Evolutionary conservation across 2,797 vertebrate genomes (phyloP).

Genomic region (Morus bassanus): DNA sequence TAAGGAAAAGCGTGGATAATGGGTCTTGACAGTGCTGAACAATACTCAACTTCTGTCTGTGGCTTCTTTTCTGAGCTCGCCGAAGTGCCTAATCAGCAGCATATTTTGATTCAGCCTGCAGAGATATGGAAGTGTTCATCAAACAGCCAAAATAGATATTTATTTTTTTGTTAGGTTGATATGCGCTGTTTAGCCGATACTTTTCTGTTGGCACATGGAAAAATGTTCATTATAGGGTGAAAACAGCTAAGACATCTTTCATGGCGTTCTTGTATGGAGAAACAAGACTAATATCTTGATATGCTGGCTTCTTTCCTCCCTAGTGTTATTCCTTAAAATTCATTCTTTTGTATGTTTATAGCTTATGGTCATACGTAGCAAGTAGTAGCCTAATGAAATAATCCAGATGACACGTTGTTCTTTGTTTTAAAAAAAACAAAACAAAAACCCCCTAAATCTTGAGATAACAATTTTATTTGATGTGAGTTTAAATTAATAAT

Average conservation of each 20-base stretch:
- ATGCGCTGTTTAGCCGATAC: neutral
- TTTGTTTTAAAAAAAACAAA: neutral
- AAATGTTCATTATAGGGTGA: neutral
- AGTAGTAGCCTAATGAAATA: neutral
- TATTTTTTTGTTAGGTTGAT: neutral
- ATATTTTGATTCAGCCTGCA: neutral
- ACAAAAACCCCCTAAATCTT: neutral
- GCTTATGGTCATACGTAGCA: neutral
- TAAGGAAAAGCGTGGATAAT: neutral
- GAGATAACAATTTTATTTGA: neutral
- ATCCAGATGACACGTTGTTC: neutral
- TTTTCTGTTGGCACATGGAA: neutral
- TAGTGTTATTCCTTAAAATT: neutral
- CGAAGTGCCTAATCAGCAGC: neutral
- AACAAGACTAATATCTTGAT: neutral
- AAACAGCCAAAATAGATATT: neutral
- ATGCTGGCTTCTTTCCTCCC: neutral
- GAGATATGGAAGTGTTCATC: neutral
- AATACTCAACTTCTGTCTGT: neutral
- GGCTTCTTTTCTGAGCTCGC: neutral
- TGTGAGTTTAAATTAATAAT: conserved; percentile 1
- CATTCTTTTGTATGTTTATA: neutral
- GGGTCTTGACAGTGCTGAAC: neutral
- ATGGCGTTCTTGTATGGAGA: neutral
- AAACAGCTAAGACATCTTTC: neutral